Evolutionary conservation across 2,113 vertebrate genomes (phyloP).

Genomic region (Eulemur macaco): DNA sequence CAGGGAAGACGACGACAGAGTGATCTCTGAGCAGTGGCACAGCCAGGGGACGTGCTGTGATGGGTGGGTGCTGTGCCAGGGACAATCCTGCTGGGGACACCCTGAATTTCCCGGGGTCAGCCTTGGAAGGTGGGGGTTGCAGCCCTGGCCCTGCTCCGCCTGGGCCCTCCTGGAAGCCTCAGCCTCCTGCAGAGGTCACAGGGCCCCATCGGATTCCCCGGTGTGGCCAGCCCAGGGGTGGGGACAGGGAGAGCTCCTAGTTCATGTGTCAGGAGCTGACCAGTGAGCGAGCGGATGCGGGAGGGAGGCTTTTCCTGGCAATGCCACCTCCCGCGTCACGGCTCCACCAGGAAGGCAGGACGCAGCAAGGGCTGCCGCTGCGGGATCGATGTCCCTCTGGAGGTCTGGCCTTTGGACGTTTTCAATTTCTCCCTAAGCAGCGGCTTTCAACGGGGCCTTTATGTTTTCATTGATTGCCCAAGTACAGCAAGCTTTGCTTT

Average conservation of each 20-base stretch:
- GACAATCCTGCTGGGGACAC: accelerated
- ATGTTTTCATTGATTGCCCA: background rate
- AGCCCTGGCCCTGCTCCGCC: background rate
- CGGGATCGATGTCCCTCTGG: background rate
- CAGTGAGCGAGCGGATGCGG: accelerated
- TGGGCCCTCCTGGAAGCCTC: background rate
- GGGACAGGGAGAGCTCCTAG: background rate
- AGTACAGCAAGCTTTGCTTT: background rate
- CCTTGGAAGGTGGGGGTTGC: background rate
- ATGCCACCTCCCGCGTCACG: accelerated
- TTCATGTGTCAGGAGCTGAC: accelerated
- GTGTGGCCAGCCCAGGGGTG: accelerated
- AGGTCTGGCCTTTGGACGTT: slow-evolving; percentile 32
- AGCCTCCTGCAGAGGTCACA: background rate
- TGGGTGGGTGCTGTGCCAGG: accelerated
- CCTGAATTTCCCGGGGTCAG: background rate
- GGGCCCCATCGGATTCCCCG: background rate
- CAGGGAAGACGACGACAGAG: accelerated
- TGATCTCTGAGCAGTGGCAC: background rate
- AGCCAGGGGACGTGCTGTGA: background rate
- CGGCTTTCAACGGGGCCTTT: background rate
- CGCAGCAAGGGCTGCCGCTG: accelerated
- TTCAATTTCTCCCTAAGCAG: slow-evolving; percentile 35
- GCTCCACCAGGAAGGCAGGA: background rate
- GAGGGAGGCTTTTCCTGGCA: background rate